These are phyloP conservation scores for Micropoecilia bifurca DNA, from an alignment of 2,797 vertebrate genomes.

Conservation along the genomic window DNA sequence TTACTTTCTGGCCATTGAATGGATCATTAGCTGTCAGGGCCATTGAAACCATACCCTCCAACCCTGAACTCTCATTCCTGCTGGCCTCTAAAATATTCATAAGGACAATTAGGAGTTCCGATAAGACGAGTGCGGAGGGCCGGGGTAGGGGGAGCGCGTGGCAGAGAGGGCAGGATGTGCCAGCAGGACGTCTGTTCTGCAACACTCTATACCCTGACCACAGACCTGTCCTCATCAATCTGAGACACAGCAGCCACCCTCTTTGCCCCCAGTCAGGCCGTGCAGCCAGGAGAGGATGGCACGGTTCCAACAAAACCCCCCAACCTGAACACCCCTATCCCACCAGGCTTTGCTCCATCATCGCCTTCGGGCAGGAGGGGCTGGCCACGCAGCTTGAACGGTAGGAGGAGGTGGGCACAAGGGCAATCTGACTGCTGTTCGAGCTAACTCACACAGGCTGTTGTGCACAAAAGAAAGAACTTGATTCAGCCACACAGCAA, in stretches of 20 bases:
- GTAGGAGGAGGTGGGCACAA: slow-evolving; percentile 63
- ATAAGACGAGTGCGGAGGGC: slow-evolving; percentile 78
- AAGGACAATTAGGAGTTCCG: slow-evolving; percentile 88
- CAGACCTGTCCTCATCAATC: slow-evolving; percentile 82
- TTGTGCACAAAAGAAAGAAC: slow-evolving; percentile 41
- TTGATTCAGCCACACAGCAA: slow-evolving; percentile 53
- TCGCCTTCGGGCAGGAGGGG: slow-evolving; percentile 74
- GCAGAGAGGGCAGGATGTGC: slow-evolving; percentile 77
- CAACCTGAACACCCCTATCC: slow-evolving; percentile 33
- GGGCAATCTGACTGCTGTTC: slow-evolving; percentile 70
- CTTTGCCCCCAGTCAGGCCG: slow-evolving; percentile 72
- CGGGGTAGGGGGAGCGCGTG: slow-evolving; percentile 52
- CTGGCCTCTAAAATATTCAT: slow-evolving; percentile 88
- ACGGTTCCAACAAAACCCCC: slow-evolving; percentile 62
- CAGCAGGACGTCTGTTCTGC: slow-evolving; percentile 75
- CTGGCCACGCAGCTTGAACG: slow-evolving; percentile 64
- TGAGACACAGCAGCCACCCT: slow-evolving; percentile 71
- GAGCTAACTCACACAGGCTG: slow-evolving; percentile 56
- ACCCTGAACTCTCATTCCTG: slow-evolving; percentile 79
- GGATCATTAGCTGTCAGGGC: slow-evolving; percentile 83
- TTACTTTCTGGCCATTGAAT: slow-evolving; percentile 72
- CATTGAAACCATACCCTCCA: slow-evolving; percentile 82
- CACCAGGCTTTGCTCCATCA: slow-evolving; percentile 76
- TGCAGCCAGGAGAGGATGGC: slow-evolving; percentile 67
- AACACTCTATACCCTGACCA: slow-evolving; percentile 77